A percentile compares a stretch with the other conserved stretches of the same genome.
phyloP scores from a whole-genome alignment of 1,140 invertebrate genomes.

The Acromyrmex charruanus region DNA sequence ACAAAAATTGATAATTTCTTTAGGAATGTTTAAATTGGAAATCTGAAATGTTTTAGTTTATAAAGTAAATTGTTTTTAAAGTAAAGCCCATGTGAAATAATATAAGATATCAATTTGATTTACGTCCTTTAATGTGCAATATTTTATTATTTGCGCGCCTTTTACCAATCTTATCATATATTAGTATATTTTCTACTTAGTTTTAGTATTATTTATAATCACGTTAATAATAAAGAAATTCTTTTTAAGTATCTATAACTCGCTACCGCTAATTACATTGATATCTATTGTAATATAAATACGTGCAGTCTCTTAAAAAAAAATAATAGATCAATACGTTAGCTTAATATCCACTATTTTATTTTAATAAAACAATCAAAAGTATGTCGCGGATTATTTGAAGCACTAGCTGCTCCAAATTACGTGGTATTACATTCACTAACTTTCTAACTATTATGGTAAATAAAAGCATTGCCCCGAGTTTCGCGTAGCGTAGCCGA shows the following conservation, averaged over 20 bases:
- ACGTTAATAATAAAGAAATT: not conserved
- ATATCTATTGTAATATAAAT: not conserved
- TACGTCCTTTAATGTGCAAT: too few species aligned
- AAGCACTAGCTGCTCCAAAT: constrained; percentile 30
- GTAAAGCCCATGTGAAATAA: not conserved
- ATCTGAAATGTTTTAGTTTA: not conserved
- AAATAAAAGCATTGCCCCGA: constrained; percentile 56
- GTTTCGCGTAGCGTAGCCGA: constrained; percentile 28
- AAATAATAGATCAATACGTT: not conserved
- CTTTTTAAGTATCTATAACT: not conserved
- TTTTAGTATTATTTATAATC: constrained; percentile 1
- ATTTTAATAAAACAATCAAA: constrained; percentile 53
- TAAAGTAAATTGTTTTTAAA: not conserved
- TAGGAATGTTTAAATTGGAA: not conserved
- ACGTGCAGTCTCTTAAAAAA: not conserved
- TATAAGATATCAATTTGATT: too few species aligned
- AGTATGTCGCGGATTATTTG: constrained; percentile 40
- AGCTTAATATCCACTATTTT: not conserved
- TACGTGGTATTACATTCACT: constrained; percentile 45
- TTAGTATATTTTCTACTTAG: not conserved
- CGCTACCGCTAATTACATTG: not conserved
- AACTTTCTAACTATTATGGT: constrained; percentile 55
- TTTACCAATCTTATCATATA: not conserved
- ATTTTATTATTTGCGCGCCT: not conserved
- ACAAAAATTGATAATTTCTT: not conserved